Evolutionary conservation across 2,888 invertebrate genomes (phyloP).

Genomic region (Amphipyra tragopoginis): DNA sequence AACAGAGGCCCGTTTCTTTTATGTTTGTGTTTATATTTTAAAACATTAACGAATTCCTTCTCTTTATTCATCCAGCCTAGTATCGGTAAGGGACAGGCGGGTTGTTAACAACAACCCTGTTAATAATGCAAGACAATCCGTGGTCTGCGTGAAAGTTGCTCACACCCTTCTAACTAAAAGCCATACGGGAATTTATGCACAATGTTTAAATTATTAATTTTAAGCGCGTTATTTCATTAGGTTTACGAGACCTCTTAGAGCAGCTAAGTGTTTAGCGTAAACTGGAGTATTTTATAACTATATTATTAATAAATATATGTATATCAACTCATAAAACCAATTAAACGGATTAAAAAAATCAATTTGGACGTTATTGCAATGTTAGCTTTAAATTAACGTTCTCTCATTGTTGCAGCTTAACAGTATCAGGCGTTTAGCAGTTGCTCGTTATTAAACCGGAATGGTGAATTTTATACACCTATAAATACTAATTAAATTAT

Average conservation of each 20-base stretch:
- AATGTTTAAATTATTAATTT: constrained; percentile 27
- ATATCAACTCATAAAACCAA: too few relatives aligned
- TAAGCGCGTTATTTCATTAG: not conserved
- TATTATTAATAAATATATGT: too few relatives aligned
- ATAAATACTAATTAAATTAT: constrained; percentile 22
- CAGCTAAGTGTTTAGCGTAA: not conserved
- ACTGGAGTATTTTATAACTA: not conserved
- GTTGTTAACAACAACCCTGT: constrained; percentile 24
- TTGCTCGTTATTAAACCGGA: constrained; percentile 1
- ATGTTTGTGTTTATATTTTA: not conserved
- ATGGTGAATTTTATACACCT: constrained; percentile 2
- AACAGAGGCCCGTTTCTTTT: not conserved
- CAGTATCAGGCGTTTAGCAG: constrained; percentile 22
- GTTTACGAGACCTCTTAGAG: constrained; percentile 3
- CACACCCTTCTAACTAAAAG: constrained; percentile 37
- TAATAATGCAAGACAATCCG: constrained; percentile 48
- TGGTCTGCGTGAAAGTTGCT: constrained; percentile 38
- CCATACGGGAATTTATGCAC: constrained; percentile 16
- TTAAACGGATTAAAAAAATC: not conserved
- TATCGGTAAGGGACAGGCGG: constrained; percentile 8
- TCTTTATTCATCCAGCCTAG: constrained; percentile 12
- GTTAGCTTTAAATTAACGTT: not conserved
- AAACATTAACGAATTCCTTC: constrained; percentile 5
- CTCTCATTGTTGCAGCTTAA: constrained; percentile 19
- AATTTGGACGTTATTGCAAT: not conserved